Conservation (phyloP, 2,113 vertebrate genomes). For the Hiodon tergisus region DNA sequence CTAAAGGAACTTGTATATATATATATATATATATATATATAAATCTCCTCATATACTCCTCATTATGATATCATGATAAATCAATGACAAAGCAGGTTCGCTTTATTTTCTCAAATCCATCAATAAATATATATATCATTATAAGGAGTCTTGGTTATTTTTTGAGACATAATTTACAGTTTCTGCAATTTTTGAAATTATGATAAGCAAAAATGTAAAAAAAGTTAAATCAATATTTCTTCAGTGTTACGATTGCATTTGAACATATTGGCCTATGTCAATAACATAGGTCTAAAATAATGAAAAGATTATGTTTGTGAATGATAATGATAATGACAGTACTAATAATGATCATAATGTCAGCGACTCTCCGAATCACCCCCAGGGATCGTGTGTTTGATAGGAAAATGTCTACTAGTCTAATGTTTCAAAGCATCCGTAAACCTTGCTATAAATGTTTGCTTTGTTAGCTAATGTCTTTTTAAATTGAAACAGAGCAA, state of each 20-base stretch:
- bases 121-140: background rate
- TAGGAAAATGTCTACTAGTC: slow-evolving; percentile 5
- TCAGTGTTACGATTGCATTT: too few species aligned
- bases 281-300: background rate
- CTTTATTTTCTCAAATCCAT: too few species aligned
- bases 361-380: background rate
- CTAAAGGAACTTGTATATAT: background rate
- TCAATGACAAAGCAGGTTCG: too few species aligned
- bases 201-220: too few species aligned
- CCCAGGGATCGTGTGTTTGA: background rate
- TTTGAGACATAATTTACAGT: too few species aligned
- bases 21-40: slow-evolving; percentile 3
- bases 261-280: background rate
- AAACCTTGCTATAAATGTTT: slow-evolving; percentile 16
- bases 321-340: background rate
- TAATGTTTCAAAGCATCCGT: slow-evolving; percentile 18
- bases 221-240: too few species aligned
- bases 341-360: background rate
- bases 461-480: slow-evolving; percentile 24
- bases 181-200: too few species aligned
- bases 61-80: too few species aligned
- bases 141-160: background rate
- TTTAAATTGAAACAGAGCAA: slow-evolving; percentile 21
- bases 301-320: background rate
- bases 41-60: background rate